Evolutionary conservation across 2,797 vertebrate species (phyloP), one percentile per base, ranked within the genome.

Genomic region (Aphelocoma californica): DNA sequence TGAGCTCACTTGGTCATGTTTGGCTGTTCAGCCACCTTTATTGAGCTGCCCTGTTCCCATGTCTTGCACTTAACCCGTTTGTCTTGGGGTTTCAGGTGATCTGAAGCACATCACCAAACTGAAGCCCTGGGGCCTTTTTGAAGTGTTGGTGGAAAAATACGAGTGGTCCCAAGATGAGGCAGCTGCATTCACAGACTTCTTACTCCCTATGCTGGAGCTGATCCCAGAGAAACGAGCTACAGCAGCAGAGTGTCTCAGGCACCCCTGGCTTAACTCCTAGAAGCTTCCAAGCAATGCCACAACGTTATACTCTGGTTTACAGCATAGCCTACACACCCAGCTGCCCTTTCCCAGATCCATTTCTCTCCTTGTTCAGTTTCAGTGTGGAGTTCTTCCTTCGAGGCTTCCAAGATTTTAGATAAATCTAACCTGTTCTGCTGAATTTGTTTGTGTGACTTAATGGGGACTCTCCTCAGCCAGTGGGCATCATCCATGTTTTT

Each of bases 71-170:
- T 80, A 42, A 91, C n/a, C 29, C 48, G 4, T 25, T 78, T 96
- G 29, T 95, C 65, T 93, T 90, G 92, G 86, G 7, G 81, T 97
- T 77, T 38, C 97, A 99, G 99, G 99, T 58, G 99, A 99, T 82
- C 98, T 99, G 96, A 99, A 99, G 88, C 99, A 99, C 98, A 99
- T 99, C 97, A 99, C 98, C 72, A 99, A 99, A 97, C 98, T 99
- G 97, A 99, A 99, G 97, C 99, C 99, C 4, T 99, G 99, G 99
- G 99, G 99, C 86, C 98, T 99, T 85, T 96, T 98, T 47, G 99
- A 99, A 79, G 99, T 99, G 73, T 92, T 99, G 88, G 98, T 99
- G 75, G 99, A 99, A 91, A 99, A 99, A 97, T 99, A 99, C 1
- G 99, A 99, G 97, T 99, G 99, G 99, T 71, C 98, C 93, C 98